Percentiles rank a stretch among this genome's conserved stretches.
phyloP scores from a whole-genome alignment of 2,113 vertebrate genomes.

The Sinocyclocheilus grahami region DNA sequence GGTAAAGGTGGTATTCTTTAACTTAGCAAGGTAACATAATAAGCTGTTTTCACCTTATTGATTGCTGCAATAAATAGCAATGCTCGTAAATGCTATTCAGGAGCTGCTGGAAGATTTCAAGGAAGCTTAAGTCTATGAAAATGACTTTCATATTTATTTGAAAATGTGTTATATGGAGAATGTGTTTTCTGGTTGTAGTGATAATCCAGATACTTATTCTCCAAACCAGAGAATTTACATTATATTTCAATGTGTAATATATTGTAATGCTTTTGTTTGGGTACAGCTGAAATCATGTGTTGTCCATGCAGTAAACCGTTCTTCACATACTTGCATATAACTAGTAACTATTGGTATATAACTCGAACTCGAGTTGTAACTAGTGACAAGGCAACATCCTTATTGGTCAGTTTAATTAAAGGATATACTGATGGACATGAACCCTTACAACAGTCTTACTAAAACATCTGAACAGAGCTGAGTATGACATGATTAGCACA shows the following conservation, averaged over 20 bases:
- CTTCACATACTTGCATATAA: too few species aligned
- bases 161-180: background rate
- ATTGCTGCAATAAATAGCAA: slow-evolving; percentile 5
- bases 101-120: background rate
- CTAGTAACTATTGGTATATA: too few species aligned
- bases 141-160: background rate
- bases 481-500: too few species aligned
- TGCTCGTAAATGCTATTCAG: background rate
- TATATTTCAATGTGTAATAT: background rate
- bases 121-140: background rate
- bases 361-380: too few species aligned
- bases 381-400: too few species aligned
- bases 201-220: background rate
- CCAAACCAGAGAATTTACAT: background rate
- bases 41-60: slow-evolving; percentile 12
- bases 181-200: background rate
- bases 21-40: background rate
- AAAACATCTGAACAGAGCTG: too few species aligned
- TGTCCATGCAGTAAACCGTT: too few species aligned
- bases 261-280: background rate
- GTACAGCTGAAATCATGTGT: background rate
- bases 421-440: too few species aligned
- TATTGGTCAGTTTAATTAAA: too few species aligned
- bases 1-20: background rate
- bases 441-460: too few species aligned